A percentile compares a stretch with the other conserved stretches of the same genome.
These are phyloP conservation scores for Syngnathus rostellatus DNA, from an alignment of 2,797 vertebrate genomes.

Conservation along the genomic window DNA sequence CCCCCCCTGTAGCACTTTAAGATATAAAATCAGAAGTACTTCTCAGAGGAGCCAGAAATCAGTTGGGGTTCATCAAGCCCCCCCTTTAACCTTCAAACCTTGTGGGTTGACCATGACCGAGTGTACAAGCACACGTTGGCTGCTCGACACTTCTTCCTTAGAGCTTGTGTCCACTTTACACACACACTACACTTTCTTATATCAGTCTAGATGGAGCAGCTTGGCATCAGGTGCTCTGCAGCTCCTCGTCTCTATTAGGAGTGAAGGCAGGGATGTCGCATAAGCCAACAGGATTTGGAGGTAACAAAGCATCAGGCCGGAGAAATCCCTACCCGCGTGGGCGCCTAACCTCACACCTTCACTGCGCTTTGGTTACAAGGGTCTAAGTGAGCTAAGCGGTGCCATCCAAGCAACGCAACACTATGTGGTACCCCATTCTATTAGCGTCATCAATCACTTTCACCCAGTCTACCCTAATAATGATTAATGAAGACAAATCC, in stretches of 20 bases:
- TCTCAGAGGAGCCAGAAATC: constrained; percentile 56
- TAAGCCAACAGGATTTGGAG: constrained; percentile 66
- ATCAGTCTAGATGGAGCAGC: constrained; percentile 36
- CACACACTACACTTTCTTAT: constrained; percentile 15
- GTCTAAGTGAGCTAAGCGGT: constrained; percentile 32
- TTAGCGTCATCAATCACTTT: constrained; percentile 17
- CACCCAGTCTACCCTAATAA: constrained; percentile 10
- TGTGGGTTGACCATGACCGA: constrained; percentile 21
- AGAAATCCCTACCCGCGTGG: constrained; percentile 54
- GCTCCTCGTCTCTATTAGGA: constrained; percentile 57
- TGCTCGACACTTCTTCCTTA: constrained; percentile 4
- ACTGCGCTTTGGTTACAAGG: constrained; percentile 26
- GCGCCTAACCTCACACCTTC: constrained; percentile 38
- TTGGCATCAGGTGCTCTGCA: constrained; percentile 32
- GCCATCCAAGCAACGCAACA: constrained; percentile 17
- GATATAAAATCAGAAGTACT: constrained; percentile 50
- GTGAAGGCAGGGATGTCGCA: constrained; percentile 60
- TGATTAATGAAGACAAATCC: constrained; percentile 15
- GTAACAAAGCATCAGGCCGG: constrained; percentile 64
- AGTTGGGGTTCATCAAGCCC: constrained; percentile 44
- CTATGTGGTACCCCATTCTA: constrained; percentile 12
- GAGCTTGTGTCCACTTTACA: constrained; percentile 41
- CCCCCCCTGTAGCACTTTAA: constrained; percentile 53
- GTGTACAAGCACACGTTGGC: constrained; percentile 12
- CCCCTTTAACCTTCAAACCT: constrained; percentile 1